Evolutionary conservation across 2,113 vertebrate species (phyloP).

Genomic region (Parotia lawesii): DNA sequence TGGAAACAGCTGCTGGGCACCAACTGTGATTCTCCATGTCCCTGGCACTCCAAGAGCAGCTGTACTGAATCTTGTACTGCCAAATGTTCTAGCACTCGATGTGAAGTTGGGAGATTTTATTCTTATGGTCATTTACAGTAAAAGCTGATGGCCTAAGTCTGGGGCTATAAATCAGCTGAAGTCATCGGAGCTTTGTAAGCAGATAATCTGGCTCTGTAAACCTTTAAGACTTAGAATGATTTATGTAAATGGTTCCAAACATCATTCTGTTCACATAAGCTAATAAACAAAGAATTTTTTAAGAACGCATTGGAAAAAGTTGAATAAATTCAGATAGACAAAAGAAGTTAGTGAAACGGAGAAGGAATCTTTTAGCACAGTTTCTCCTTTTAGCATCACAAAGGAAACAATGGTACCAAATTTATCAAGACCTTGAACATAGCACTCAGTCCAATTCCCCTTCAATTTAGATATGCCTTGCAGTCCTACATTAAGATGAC

Average conservation of each 20-base stretch:
- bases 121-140: not conserved
- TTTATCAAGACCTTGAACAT: not conserved
- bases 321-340: not conserved
- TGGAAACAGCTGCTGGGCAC: not conserved
- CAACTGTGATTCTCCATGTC: not conserved
- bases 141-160: not conserved
- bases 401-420: not conserved
- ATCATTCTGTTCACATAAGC: not conserved
- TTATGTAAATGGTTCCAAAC: not conserved
- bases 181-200: not conserved
- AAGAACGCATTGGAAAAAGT: not conserved
- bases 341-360: not conserved
- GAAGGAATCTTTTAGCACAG: not conserved
- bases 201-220: slow-evolving; percentile 2
- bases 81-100: not conserved
- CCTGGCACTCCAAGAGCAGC: not conserved
- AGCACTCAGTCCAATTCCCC: not conserved
- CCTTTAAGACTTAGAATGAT: not conserved
- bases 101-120: not conserved
- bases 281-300: not conserved
- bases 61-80: not conserved
- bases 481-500: not conserved
- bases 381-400: not conserved
- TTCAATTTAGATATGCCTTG: not conserved
- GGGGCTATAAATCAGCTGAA: slow-evolving; percentile 17